A percentile compares a stretch with the other conserved stretches of the same genome.
These are phyloP conservation scores for Plecotus auritus DNA, from an alignment of 2,113 vertebrate species.

Conservation along the genomic window DNA sequence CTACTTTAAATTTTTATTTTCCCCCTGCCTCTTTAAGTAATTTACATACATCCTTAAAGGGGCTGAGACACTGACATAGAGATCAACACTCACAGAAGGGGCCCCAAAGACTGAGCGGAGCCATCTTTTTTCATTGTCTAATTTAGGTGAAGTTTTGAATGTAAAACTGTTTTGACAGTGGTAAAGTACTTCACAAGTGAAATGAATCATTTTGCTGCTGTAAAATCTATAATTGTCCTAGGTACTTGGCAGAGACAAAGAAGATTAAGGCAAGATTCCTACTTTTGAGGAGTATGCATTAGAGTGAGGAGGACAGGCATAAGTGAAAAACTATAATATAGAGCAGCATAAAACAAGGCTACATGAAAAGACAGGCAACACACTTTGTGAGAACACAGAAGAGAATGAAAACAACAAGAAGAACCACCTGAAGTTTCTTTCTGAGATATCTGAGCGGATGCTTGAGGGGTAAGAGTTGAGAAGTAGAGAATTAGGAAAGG, in stretches of 20 bases:
- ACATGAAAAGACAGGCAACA: neutral
- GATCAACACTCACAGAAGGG: neutral
- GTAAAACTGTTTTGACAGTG: neutral
- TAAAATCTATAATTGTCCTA: neutral
- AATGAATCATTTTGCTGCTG: neutral
- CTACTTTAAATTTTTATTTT: constrained; percentile 1
- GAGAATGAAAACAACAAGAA: neutral
- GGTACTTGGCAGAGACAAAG: neutral
- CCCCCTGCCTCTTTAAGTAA: neutral
- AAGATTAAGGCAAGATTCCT: neutral
- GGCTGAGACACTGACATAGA: neutral
- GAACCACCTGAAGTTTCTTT: neutral
- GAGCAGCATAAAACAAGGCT: neutral
- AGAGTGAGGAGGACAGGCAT: neutral
- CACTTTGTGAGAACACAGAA: neutral
- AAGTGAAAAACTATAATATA: neutral
- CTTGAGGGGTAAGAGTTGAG: neutral
- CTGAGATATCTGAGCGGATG: neutral
- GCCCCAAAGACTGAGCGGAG: neutral
- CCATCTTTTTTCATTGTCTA: neutral
- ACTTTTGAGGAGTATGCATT: neutral
- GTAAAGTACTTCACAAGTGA: neutral
- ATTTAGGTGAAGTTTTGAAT: neutral
- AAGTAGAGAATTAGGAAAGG: neutral
- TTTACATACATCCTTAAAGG: neutral